Percentiles rank a stretch among this genome's conserved stretches.
Conservation (phyloP, 2,797 vertebrate species). For the Fundulus diaphanus region DNA sequence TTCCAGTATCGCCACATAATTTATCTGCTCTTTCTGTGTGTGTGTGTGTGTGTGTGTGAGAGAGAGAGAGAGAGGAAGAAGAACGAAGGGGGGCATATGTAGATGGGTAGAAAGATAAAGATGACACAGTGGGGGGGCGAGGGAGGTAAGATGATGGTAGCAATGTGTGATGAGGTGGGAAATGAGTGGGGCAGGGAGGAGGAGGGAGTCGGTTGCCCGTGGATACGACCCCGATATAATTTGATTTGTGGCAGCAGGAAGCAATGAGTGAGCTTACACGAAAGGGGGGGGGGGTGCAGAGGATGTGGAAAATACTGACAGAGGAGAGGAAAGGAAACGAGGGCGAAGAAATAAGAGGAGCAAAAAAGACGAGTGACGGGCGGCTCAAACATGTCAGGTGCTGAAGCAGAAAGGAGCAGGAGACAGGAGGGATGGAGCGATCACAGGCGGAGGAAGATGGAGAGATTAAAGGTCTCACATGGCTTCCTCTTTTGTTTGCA, state of each 20-base stretch:
- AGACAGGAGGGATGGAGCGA: conserved; percentile 39
- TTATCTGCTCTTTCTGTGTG: conserved; percentile 51
- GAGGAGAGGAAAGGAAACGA: conserved; percentile 47
- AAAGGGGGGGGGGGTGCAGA: conserved; percentile 18
- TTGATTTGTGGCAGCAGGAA: conserved; percentile 82
- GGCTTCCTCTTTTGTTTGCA: conserved; percentile 42
- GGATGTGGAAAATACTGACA: conserved; percentile 49
- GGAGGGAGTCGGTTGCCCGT: conserved; percentile 76
- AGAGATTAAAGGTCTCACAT: conserved; percentile 54
- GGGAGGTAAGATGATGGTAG: conserved; percentile 55
- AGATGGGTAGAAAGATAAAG: conserved; percentile 68
- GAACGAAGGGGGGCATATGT: conserved; percentile 32
- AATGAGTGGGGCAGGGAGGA: conserved; percentile 50
- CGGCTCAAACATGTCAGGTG: conserved; percentile 37
- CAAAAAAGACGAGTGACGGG: conserved; percentile 39
- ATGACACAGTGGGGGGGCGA: conserved; percentile 25
- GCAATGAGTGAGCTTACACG: conserved; percentile 69
- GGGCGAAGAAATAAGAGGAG: conserved; percentile 48
- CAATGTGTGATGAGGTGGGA: conserved; percentile 73
- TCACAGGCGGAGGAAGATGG: conserved; percentile 39
- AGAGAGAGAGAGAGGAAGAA: conserved; percentile 12
- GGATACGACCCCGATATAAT: conserved; percentile 85
- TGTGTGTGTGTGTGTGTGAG: too few relatives aligned
- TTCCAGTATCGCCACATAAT: conserved; percentile 56
- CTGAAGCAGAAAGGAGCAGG: conserved; percentile 25